A percentile compares a stretch with the other conserved stretches of the same genome.
phyloP scores from a whole-genome alignment of 2,888 invertebrate species.

The Eupithecia subumbrata region DNA sequence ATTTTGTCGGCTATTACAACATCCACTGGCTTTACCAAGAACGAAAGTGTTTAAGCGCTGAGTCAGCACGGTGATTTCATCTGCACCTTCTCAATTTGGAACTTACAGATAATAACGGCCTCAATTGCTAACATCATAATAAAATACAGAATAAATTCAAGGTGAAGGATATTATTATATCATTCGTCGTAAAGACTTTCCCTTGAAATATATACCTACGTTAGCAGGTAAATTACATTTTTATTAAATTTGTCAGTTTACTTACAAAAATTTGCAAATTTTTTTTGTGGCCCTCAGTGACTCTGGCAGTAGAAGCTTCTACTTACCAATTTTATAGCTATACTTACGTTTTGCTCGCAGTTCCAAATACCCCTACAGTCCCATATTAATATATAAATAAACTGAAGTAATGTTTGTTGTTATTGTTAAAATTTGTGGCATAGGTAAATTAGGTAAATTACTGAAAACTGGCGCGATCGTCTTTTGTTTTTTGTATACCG shows the following conservation, averaged over 20 bases:
- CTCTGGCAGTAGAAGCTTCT: no score
- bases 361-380: no score
- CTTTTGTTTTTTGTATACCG: no score
- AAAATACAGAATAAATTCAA: slow-evolving; percentile 4
- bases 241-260: neutral
- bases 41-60: neutral
- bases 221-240: neutral
- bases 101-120: slow-evolving; percentile 4
- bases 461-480: no score
- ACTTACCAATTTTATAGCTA: no score
- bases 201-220: neutral
- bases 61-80: slow-evolving; percentile 3
- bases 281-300: no score
- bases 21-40: neutral
- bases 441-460: no score
- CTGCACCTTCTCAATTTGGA: slow-evolving; percentile 2
- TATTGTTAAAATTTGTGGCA: no score
- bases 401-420: no score
- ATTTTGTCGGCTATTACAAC: neutral
- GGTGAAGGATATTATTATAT: neutral
- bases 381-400: no score
- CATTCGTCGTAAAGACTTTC: neutral
- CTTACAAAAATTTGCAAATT: no score
- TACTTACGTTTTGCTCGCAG: no score
- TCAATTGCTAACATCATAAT: slow-evolving; percentile 7